Conservation (phyloP, 2,113 vertebrate species). For the Columbina picui region DNA sequence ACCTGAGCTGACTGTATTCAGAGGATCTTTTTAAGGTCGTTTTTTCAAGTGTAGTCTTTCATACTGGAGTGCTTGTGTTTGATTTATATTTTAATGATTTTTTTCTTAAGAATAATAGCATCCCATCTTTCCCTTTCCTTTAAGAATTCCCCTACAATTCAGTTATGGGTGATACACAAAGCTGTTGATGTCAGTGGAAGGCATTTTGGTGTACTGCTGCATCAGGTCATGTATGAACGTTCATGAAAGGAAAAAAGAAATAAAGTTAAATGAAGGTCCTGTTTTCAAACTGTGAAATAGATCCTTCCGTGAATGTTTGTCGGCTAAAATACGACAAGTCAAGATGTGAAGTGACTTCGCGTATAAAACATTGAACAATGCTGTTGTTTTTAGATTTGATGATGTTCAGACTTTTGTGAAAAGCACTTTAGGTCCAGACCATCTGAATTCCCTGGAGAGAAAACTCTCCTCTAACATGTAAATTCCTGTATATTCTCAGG, state of each 20-base stretch:
- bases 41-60: neutral
- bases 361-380: neutral
- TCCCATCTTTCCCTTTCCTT: neutral
- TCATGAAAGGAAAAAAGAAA: neutral
- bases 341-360: neutral
- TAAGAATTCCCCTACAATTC: neutral
- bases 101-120: neutral
- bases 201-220: neutral
- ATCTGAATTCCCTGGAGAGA: neutral
- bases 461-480: neutral
- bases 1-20: neutral
- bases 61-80: neutral
- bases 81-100: constrained; percentile 26
- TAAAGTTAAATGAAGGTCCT: neutral
- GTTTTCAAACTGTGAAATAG: neutral
- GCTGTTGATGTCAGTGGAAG: neutral
- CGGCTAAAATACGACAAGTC: neutral
- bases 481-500: neutral
- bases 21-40: neutral
- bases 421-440: neutral
- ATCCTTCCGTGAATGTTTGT: neutral
- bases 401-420: neutral
- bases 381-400: neutral
- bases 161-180: neutral
- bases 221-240: neutral